Base-by-base conservation (phyloP, 2,888 invertebrate genomes). In the Gandaritis pyraliata region DNA sequence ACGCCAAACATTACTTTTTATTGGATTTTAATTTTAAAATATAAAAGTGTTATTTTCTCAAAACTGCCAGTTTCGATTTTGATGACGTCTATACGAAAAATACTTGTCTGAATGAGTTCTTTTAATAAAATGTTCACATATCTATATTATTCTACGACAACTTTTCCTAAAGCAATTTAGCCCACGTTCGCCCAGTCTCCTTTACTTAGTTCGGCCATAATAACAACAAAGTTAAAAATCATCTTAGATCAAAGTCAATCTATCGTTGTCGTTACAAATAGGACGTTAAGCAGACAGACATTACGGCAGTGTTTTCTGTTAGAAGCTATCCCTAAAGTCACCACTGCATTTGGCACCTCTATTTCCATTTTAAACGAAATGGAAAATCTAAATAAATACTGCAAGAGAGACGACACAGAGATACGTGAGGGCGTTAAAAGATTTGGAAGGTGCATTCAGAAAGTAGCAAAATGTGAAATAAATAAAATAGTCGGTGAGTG, bases 401-500 rank as follows among this genome's bases (percentile, higher is more conserved):
- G 46, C 54, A 18, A 50, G 54, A 49, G 53, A 53, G 48, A 47
- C 46, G 41, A n/a, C n/a, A n/a, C 47, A 57, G 65, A 61, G 63
- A 58, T 65, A 68, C 68, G 66, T 61, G 63, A 64, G 64, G 56
- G 68, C 58, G 70, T 65, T 63, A 72, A n/a, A 85, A 84, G 77
- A 81, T 84, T 85, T 82, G 68, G 74, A 75, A 74, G 65, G 64
- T 68, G 67, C 67, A 75, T 71, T 77, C 74, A 71, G 75, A 73
- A 77, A 77, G 77, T 76, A 81, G 73, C 74, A 80, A 79, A 63
- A 64, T 81, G 77, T 71, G 74, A 85, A 88, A 86, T 86, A 85
- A 88, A 86, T 86, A 85, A 86, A 87, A 83, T 83, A 82, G 80
- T 70, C 69, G 74, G 76, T 74, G 82, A 83, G 83, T 82, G 84